phyloP scores from a whole-genome alignment of 2,888 invertebrate species.

The Lepidonotus clava region DNA sequence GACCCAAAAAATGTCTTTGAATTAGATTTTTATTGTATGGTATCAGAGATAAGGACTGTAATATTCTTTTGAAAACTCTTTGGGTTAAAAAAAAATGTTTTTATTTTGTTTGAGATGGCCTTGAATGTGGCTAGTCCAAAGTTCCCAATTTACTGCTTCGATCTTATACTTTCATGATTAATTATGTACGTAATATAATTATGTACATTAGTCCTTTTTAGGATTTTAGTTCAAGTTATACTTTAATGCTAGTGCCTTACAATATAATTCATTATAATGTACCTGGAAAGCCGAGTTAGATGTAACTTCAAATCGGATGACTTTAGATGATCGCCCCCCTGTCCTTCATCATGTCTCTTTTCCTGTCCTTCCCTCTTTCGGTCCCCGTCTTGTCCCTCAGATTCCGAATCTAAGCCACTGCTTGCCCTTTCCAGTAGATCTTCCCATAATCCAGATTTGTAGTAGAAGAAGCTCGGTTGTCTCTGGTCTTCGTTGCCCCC shows the following conservation, averaged over 20 bases:
- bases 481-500: not conserved
- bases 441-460: slow-evolving; percentile 18
- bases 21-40: too few relatives aligned
- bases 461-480: slow-evolving; percentile 25
- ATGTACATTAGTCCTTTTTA: not conserved
- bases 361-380: not conserved
- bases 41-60: too few relatives aligned
- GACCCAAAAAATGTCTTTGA: too few relatives aligned
- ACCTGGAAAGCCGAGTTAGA: slow-evolving; percentile 26
- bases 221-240: not conserved
- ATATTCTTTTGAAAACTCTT: too few relatives aligned
- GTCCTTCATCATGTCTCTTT: not conserved
- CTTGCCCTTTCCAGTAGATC: not conserved
- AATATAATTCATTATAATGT: not conserved
- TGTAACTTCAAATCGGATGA: not conserved
- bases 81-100: too few relatives aligned
- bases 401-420: not conserved
- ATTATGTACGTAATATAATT: not conserved
- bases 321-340: not conserved
- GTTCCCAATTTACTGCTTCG: not conserved
- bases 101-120: not conserved
- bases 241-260: not conserved
- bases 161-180: not conserved
- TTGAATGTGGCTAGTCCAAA: not conserved
- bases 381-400: not conserved